These are phyloP conservation scores for Ctenopoma multispine DNA, from an alignment of 2,797 vertebrate species.

Conservation along the genomic window DNA sequence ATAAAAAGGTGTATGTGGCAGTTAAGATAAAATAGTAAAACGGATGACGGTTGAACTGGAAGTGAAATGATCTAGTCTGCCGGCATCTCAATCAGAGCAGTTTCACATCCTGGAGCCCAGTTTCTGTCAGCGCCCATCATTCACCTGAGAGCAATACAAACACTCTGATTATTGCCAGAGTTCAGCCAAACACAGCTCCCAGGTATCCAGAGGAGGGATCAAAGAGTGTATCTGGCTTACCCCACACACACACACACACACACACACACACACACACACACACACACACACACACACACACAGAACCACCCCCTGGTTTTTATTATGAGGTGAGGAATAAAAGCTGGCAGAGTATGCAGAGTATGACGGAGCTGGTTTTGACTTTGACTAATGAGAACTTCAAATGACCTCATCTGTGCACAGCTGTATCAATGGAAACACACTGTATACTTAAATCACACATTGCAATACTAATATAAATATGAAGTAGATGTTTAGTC, in stretches of 20 bases:
- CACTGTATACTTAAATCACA: too few relatives aligned
- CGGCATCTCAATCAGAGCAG: background rate
- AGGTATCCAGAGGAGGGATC: slow-evolving; percentile 41
- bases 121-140: slow-evolving; percentile 54
- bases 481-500: background rate
- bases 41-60: background rate
- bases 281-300: background rate
- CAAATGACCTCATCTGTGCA: slow-evolving; percentile 1
- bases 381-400: slow-evolving; percentile 50
- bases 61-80: background rate
- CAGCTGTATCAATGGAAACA: background rate
- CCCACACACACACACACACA: background rate
- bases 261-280: background rate
- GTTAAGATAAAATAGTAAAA: background rate
- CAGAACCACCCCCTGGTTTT: slow-evolving; percentile 18
- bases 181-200: slow-evolving; percentile 30
- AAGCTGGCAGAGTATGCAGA: slow-evolving; percentile 57
- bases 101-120: slow-evolving; percentile 16
- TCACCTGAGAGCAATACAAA: slow-evolving; percentile 37
- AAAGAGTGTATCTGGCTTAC: slow-evolving; percentile 37
- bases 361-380: slow-evolving; percentile 9
- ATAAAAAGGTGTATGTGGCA: background rate
- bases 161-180: slow-evolving; percentile 11
- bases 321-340: slow-evolving; percentile 74
- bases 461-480: too few relatives aligned